phyloP scores from a whole-genome alignment of 2,888 invertebrate species.

The Torymus auratus region DNA sequence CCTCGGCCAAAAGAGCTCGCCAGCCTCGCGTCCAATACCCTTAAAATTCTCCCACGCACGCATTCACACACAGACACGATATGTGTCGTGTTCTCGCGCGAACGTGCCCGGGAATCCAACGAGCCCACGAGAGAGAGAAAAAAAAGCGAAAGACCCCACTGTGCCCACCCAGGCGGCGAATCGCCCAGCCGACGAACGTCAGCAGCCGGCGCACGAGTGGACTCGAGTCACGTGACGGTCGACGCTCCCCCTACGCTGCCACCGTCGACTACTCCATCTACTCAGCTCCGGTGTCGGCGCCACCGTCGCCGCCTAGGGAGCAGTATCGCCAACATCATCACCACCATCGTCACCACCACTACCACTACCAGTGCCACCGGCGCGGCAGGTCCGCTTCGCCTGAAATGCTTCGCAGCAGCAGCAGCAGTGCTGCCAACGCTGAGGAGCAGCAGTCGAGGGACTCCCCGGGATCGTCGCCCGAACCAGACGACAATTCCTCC shows the following conservation, averaged over 20 bases:
- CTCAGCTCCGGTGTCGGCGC: neutral
- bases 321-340: constrained; percentile 53
- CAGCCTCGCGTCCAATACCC: neutral
- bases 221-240: constrained; percentile 68
- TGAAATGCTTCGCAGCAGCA: constrained; percentile 61
- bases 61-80: constrained; percentile 2
- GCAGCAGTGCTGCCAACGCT: constrained; percentile 19
- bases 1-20: constrained; percentile 13
- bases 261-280: constrained; percentile 47
- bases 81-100: neutral
- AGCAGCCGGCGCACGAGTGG: constrained; percentile 67
- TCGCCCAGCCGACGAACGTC: constrained; percentile 72
- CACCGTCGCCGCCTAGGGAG: constrained; percentile 50
- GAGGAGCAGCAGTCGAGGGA: constrained; percentile 45
- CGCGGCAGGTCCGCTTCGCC: constrained; percentile 63
- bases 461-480: constrained; percentile 71
- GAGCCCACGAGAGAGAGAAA: neutral
- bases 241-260: constrained; percentile 58
- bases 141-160: too few relatives aligned
- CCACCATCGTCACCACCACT: constrained; percentile 35
- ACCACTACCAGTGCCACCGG: constrained; percentile 52
- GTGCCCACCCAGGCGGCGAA: constrained; percentile 66
- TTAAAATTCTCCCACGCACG: constrained; percentile 3
- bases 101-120: neutral
- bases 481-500: constrained; percentile 73